A percentile compares a stretch with the other conserved stretches of the same genome.
Evolutionary conservation across 2,888 invertebrate genomes (phyloP).

Genomic region (Anthoptus insignis): DNA sequence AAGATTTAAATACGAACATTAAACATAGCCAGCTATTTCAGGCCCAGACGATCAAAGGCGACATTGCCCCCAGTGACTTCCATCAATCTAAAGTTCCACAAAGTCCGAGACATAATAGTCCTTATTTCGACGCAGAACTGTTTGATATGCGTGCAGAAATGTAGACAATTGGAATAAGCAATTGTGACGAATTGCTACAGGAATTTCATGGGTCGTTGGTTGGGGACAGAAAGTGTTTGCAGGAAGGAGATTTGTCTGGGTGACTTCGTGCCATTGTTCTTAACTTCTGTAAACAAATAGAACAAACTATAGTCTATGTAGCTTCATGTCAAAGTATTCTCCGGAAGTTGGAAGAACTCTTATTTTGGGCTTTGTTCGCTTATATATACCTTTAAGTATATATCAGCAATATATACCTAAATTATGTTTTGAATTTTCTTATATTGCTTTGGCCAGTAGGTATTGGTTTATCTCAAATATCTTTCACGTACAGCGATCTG

Average conservation of each 20-base stretch:
- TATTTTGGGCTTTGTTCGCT: no score
- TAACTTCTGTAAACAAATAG: background rate
- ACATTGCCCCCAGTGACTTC: constrained; percentile 29
- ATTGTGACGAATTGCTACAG: constrained; percentile 65
- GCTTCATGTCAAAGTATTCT: background rate
- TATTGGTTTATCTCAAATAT: no score
- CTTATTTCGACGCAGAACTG: constrained; percentile 45
- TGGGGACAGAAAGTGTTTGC: constrained; percentile 23
- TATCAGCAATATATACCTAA: no score
- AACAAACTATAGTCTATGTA: background rate
- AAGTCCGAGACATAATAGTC: constrained; percentile 49
- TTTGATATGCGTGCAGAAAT: constrained; percentile 39
- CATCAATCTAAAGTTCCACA: constrained; percentile 9
- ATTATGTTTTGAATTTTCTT: no score
- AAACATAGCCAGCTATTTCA: constrained; percentile 64
- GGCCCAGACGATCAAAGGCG: constrained; percentile 68
- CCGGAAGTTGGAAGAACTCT: background rate
- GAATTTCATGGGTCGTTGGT: constrained; percentile 69
- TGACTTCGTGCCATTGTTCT: background rate
- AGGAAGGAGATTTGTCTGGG: constrained; percentile 20
- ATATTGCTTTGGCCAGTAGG: no score
- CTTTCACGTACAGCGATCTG: no score
- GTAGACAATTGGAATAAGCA: constrained; percentile 59
- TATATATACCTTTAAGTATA: no score
- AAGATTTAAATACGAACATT: no score